phyloP scores from a whole-genome alignment of 2,113 vertebrate species.

The Corynorhinus townsendii region DNA sequence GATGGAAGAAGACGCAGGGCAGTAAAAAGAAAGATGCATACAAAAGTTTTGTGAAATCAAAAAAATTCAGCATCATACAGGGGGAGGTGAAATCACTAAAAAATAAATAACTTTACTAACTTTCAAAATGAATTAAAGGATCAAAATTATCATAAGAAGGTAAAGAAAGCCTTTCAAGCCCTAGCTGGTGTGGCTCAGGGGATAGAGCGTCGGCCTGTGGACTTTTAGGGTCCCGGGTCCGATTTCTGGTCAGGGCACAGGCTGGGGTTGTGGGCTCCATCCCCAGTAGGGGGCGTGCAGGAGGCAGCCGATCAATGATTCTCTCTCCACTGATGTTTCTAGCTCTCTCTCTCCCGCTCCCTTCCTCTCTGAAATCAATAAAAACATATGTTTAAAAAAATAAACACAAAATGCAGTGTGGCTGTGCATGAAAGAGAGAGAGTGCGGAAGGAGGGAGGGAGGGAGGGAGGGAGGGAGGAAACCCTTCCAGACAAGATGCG shows the following conservation, averaged over 20 bases:
- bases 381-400: neutral
- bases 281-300: neutral
- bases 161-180: neutral
- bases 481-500: no score
- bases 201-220: accelerated
- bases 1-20: neutral
- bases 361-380: neutral
- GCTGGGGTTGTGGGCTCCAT: neutral
- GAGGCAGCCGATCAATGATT: neutral
- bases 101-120: neutral
- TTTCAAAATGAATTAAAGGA: neutral
- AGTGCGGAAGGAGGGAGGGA: no score
- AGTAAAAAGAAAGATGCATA: neutral
- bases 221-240: neutral
- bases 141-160: neutral
- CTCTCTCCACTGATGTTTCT: neutral
- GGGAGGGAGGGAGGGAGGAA: no score
- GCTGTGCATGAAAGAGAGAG: no score
- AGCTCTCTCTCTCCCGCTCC: neutral
- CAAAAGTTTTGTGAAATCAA: neutral
- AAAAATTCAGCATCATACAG: neutral
- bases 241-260: neutral
- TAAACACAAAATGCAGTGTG: no score
- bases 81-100: neutral
- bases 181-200: neutral